Percentiles rank a stretch among this genome's conserved stretches.
These are phyloP conservation scores for Pluvianellus socialis DNA, from an alignment of 2,113 vertebrate species.

Conservation along the genomic window DNA sequence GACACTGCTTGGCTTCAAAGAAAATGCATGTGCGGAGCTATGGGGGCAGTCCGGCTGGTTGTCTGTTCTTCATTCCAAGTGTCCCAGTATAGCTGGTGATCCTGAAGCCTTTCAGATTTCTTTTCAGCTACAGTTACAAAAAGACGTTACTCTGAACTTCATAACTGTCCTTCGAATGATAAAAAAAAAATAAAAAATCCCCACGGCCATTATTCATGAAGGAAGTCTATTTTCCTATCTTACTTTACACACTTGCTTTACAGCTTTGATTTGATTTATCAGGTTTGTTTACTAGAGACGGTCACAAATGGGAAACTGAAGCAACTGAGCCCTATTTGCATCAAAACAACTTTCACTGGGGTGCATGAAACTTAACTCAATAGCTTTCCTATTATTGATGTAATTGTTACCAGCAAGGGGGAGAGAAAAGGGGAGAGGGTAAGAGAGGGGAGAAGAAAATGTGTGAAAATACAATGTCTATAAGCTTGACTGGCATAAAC, in stretches of 20 bases:
- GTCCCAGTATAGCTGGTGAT: not conserved
- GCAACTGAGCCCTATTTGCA: slow-evolving; percentile 25
- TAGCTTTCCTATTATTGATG: not conserved
- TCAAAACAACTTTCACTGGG: slow-evolving; percentile 27
- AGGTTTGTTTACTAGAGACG: not conserved
- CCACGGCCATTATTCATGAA: not conserved
- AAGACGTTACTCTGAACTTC: not conserved
- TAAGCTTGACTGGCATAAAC: slow-evolving; percentile 23
- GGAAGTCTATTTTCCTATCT: not conserved
- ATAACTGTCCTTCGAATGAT: not conserved
- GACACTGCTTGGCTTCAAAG: not conserved
- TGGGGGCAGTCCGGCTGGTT: not conserved
- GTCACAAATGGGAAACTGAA: slow-evolving; percentile 27
- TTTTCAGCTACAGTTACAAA: not conserved
- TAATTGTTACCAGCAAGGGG: slow-evolving; percentile 2
- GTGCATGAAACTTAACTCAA: not conserved
- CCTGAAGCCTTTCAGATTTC: not conserved
- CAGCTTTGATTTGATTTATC: not conserved
- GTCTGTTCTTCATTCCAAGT: not conserved
- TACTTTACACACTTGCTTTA: not conserved
- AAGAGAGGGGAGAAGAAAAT: not conserved
- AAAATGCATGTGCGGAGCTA: not conserved
- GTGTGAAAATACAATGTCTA: not conserved
- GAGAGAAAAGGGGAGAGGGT: not conserved
- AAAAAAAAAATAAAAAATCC: not conserved